Conservation (phyloP, 2,797 vertebrate genomes). For the Eutrigla gurnardus region DNA sequence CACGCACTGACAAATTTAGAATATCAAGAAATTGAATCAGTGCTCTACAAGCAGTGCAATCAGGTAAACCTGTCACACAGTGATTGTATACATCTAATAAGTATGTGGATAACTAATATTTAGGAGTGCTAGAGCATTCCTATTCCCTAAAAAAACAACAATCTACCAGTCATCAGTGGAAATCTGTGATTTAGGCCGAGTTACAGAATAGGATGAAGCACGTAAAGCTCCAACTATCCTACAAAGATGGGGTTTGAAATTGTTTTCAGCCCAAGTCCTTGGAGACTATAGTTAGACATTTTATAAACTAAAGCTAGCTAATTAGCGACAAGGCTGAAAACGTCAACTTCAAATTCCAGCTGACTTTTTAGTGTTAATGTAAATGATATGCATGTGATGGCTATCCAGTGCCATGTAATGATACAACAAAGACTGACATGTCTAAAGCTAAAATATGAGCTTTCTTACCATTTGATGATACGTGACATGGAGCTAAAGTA, state of each 20-base stretch:
- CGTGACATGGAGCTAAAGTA: background rate
- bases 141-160: background rate
- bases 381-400: background rate
- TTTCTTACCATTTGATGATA: background rate
- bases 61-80: background rate
- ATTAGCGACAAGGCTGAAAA: background rate
- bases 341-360: too few species aligned
- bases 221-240: background rate
- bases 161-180: background rate
- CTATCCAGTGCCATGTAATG: background rate
- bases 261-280: background rate
- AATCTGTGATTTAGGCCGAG: background rate
- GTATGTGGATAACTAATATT: background rate
- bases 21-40: constrained; percentile 1
- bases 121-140: too few species aligned
- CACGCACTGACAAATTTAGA: constrained; percentile 4
- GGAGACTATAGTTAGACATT: background rate
- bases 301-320: background rate
- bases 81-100: background rate
- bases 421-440: background rate
- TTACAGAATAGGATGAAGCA: background rate
- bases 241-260: background rate
- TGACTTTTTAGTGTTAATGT: background rate
- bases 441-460: background rate
- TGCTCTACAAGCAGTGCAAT: background rate